These are phyloP conservation scores for Melanaphis sacchari DNA, from an alignment of 1,140 invertebrate genomes.

Conservation along the genomic window DNA sequence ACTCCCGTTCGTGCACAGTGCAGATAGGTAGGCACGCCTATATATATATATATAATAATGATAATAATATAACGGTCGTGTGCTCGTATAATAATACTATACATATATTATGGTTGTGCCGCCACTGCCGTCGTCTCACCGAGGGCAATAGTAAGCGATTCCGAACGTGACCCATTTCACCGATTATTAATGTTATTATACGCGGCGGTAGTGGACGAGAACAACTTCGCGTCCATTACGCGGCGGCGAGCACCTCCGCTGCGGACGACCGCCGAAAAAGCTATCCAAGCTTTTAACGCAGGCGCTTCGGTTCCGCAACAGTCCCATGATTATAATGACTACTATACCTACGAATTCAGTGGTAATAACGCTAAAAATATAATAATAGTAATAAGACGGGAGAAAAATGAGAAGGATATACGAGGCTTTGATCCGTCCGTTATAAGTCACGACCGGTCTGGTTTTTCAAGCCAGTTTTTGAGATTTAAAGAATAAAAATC, in stretches of 20 bases:
- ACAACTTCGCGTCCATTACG: neutral
- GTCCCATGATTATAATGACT: neutral
- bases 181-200: conserved; percentile 18
- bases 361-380: neutral
- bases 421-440: neutral
- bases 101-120: neutral
- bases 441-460: neutral
- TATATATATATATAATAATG: neutral
- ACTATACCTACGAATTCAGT: no score
- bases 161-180: conserved; percentile 22
- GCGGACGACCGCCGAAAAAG: neutral
- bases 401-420: neutral
- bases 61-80: neutral
- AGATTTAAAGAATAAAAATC: neutral
- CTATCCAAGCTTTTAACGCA: neutral
- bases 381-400: no score
- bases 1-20: neutral
- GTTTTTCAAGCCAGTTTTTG: neutral
- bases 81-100: neutral
- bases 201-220: neutral
- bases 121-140: neutral
- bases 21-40: neutral
- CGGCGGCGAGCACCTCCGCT: neutral
- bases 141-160: neutral
- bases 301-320: neutral